These are phyloP conservation scores for Hirudinaria manillensis DNA, from an alignment of 2,888 invertebrate genomes.

Conservation along the genomic window DNA sequence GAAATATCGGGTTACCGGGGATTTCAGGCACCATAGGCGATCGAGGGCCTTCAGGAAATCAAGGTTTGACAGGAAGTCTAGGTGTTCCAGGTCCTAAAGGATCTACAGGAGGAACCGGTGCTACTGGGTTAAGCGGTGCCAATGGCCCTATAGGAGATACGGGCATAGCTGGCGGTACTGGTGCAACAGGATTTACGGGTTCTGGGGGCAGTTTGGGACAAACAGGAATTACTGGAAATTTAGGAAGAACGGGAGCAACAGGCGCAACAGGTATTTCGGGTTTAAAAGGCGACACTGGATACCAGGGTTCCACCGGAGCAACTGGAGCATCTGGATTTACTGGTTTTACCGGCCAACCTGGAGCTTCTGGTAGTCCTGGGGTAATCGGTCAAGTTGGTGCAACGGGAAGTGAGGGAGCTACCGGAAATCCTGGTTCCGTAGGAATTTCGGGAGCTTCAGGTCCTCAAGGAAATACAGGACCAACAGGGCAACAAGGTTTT, in stretches of 20 bases:
- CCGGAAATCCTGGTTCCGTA: slow-evolving; percentile 10
- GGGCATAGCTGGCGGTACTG: slow-evolving; percentile 29
- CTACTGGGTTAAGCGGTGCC: slow-evolving; percentile 20
- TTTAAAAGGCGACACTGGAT: slow-evolving; percentile 8
- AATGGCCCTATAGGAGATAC: slow-evolving; percentile 24
- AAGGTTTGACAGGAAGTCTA: slow-evolving; percentile 43
- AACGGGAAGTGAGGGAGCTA: slow-evolving; percentile 24
- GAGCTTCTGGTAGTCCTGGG: slow-evolving; percentile 32
- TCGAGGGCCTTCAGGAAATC: slow-evolving; percentile 39
- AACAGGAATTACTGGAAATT: slow-evolving; percentile 20
- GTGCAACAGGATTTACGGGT: slow-evolving; percentile 28
- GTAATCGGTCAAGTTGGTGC: slow-evolving; percentile 28
- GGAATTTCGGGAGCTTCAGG: slow-evolving; percentile 1
- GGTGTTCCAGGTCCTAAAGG: slow-evolving; percentile 37
- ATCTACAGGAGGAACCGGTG: neutral
- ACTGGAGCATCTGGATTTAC: slow-evolving; percentile 22
- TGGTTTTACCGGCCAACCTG: slow-evolving; percentile 20
- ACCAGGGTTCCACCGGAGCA: slow-evolving; percentile 18
- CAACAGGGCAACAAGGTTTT: slow-evolving; percentile 18
- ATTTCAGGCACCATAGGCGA: slow-evolving; percentile 36
- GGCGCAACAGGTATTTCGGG: slow-evolving; percentile 30
- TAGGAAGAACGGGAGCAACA: slow-evolving; percentile 28
- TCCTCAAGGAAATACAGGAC: neutral
- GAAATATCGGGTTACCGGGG: slow-evolving; percentile 20
- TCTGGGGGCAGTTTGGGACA: slow-evolving; percentile 14